These are phyloP conservation scores for Ennomos erosarius DNA, from an alignment of 2,888 invertebrate genomes.

Conservation along the genomic window DNA sequence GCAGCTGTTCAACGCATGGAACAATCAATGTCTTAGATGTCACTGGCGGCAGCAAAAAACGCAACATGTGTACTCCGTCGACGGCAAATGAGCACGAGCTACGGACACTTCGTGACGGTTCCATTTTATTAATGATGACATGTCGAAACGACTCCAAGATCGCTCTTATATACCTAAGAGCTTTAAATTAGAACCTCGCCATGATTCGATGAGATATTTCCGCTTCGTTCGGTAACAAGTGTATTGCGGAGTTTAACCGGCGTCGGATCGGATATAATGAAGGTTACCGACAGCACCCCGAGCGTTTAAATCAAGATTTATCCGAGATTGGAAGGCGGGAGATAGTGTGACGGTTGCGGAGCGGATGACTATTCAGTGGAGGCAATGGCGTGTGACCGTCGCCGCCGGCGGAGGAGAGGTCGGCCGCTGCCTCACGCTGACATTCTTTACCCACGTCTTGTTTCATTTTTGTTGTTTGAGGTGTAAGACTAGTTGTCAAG, in stretches of 20 bases:
- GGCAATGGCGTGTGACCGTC: conserved; percentile 82
- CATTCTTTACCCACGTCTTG: conserved; percentile 75
- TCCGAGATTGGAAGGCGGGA: conserved; percentile 61
- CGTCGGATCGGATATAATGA: conserved; percentile 52
- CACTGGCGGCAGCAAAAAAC: conserved; percentile 64
- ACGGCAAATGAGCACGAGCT: conserved; percentile 66
- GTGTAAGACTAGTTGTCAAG: conserved; percentile 54
- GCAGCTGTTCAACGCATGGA: conserved; percentile 67
- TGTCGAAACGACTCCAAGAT: conserved; percentile 42
- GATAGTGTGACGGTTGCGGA: conserved; percentile 68
- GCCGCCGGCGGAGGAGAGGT: conserved; percentile 60
- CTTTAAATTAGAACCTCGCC: conserved; percentile 22
- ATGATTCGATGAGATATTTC: conserved; percentile 36
- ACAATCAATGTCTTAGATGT: conserved; percentile 71
- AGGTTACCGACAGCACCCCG: conserved; percentile 54
- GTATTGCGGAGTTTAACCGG: conserved; percentile 31
- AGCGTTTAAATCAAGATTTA: conserved; percentile 64
- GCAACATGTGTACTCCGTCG: conserved; percentile 65
- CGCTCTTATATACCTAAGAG: conserved; percentile 22
- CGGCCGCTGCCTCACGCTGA: conserved; percentile 68
- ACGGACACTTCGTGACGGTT: conserved; percentile 56
- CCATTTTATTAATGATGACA: conserved; percentile 53
- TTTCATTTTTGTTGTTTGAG: conserved; percentile 60
- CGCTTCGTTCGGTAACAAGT: conserved; percentile 37
- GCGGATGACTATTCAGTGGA: conserved; percentile 75